A percentile compares a stretch with the other conserved stretches of the same genome.
phyloP scores from a whole-genome alignment of 2,797 vertebrate species.

The Acipenser ruthenus region DNA sequence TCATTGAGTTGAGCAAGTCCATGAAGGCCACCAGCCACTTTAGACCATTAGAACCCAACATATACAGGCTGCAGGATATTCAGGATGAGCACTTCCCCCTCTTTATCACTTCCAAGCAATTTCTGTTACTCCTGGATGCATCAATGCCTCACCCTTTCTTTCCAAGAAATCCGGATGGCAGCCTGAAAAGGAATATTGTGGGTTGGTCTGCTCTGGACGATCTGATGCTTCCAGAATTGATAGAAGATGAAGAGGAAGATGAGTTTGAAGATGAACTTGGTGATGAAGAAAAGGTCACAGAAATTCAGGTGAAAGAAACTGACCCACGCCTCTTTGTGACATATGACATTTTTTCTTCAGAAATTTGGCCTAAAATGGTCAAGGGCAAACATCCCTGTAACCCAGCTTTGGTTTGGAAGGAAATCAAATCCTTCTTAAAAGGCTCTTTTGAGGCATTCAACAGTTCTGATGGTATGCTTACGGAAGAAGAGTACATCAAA shows the following conservation, averaged over 20 bases:
- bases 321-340: conserved; percentile 59
- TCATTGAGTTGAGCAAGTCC: conserved; percentile 63
- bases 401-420: conserved; percentile 65
- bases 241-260: conserved; percentile 52
- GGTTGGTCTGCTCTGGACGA: conserved; percentile 63
- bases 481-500: conserved; percentile 59
- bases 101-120: conserved; percentile 61
- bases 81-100: conserved; percentile 62
- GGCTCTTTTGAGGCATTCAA: conserved; percentile 65
- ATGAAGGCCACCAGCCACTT: conserved; percentile 57
- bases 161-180: conserved; percentile 64
- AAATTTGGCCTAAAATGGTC: conserved; percentile 65
- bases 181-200: conserved; percentile 49
- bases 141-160: conserved; percentile 63
- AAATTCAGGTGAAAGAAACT: conserved; percentile 26
- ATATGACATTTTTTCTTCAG: conserved; percentile 48
- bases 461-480: conserved; percentile 49
- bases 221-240: conserved; percentile 42
- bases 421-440: conserved; percentile 70
- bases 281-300: conserved; percentile 43
- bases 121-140: conserved; percentile 60
- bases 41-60: conserved; percentile 47
- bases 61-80: conserved; percentile 59
- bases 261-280: conserved; percentile 35
- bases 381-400: conserved; percentile 61